phyloP scores from a whole-genome alignment of 2,797 vertebrate genomes.

The Phrynocephalus guinanensis region DNA sequence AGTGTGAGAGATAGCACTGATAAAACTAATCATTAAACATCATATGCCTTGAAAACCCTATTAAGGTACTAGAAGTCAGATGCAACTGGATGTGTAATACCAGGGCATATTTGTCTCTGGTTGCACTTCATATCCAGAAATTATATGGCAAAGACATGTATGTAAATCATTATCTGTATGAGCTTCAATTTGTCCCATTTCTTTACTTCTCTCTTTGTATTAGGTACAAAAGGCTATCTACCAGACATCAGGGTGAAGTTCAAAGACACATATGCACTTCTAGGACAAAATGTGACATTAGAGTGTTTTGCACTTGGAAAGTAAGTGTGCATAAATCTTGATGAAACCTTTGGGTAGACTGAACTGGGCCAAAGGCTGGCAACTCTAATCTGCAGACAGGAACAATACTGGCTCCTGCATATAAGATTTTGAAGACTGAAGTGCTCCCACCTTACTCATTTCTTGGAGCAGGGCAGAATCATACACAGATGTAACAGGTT shows the following conservation, averaged over 20 bases:
- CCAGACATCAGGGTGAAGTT: slow-evolving; percentile 95
- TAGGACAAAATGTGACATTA: slow-evolving; percentile 92
- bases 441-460: background rate
- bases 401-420: background rate
- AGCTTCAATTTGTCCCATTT: background rate
- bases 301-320: slow-evolving; percentile 98
- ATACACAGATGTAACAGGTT: background rate
- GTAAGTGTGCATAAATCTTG: slow-evolving; percentile 81
- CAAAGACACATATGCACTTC: slow-evolving; percentile 84
- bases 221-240: slow-evolving; percentile 92
- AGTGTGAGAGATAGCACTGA: no score
- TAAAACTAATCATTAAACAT: no score
- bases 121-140: no score
- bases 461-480: background rate
- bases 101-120: no score
- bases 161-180: no score
- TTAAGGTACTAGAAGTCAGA: no score
- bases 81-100: no score
- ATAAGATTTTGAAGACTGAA: background rate
- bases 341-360: background rate
- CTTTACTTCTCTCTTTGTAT: slow-evolving; percentile 50
- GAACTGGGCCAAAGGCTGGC: background rate
- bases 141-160: background rate
- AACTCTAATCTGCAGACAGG: background rate
- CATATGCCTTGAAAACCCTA: no score